Conservation (phyloP, 1,140 invertebrate species). For the Atta cephalotes region DNA sequence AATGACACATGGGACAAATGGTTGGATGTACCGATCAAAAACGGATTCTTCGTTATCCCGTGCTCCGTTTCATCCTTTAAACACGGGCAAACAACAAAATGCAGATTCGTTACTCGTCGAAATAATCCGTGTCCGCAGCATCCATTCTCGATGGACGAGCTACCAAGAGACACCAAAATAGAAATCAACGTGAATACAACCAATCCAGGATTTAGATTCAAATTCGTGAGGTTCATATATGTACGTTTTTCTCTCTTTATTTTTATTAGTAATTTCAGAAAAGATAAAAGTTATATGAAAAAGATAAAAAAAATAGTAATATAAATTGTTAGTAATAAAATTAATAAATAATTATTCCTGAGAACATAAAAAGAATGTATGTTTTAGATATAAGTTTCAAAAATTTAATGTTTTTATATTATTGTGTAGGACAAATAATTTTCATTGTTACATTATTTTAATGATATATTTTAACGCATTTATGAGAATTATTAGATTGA, state of each 20-base stretch:
- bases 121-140: constrained; percentile 63
- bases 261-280: constrained; percentile 2
- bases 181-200: constrained; percentile 24
- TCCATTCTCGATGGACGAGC: constrained; percentile 31
- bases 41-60: constrained; percentile 45
- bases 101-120: constrained; percentile 65
- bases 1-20: constrained; percentile 3
- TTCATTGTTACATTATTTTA: neutral
- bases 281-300: neutral
- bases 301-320: neutral
- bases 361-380: neutral
- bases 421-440: neutral
- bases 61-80: constrained; percentile 10
- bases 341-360: neutral
- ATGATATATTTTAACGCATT: neutral
- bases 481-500: neutral
- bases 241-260: neutral
- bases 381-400: neutral
- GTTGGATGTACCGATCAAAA: constrained; percentile 56
- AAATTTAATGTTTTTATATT: neutral
- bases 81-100: constrained; percentile 66
- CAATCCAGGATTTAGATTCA: constrained; percentile 23
- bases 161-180: constrained; percentile 24
- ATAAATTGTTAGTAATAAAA: neutral
- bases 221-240: neutral